Base-by-base conservation (phyloP, 2,797 vertebrate species). In the Sebastes kiyomatsui region DNA sequence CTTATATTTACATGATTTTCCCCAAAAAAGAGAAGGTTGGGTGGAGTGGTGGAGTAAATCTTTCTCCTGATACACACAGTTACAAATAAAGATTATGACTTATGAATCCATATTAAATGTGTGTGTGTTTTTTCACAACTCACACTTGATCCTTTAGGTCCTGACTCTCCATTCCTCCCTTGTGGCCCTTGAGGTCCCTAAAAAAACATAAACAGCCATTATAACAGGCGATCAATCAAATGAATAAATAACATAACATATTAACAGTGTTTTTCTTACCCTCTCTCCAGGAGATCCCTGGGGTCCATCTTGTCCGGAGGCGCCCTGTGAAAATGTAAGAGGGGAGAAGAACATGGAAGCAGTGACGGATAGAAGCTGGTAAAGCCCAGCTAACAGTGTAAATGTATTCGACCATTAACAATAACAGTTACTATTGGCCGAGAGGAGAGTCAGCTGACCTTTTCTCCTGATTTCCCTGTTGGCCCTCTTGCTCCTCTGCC, bases 401-500 rank as follows among this genome's bases (percentile, higher is more conserved):
- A 28, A 3, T 23, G 16, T 49, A 42, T 66, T 62, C 22, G 54
- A 3, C 64, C 67, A 52, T 72, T 23, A 49, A 11, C 56, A 72
- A 38, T 27, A 14, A 67, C 23, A 4, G 42, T 70, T 56, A 14
- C 18, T 65, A 49, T 73, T 79, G 72, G 77, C 72, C 72, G 42
- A 67, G 27, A 76, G 58, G 33, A 72, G 16, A 25, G 64, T 74
- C 75, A 55, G 74, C 94, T 60, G 93, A 99, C 98, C 97, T 99
- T 99, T 56, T 97, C 98, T 84, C 98, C 98, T 13, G 98, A 90
- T 82, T 99, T 99, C 27, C 98, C 98, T 0, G 98, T 99, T 27
- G 97, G 96, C 54, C 98, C 98, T 89, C 88, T 95, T 0, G 97
- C 96, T 28, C 98, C 98, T 91, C 98, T 95, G 82, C 96, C 96